Evolutionary conservation across 2,113 vertebrate species (phyloP), one percentile per base, ranked within the genome.

Genomic region (Gracilinanus agilis): DNA sequence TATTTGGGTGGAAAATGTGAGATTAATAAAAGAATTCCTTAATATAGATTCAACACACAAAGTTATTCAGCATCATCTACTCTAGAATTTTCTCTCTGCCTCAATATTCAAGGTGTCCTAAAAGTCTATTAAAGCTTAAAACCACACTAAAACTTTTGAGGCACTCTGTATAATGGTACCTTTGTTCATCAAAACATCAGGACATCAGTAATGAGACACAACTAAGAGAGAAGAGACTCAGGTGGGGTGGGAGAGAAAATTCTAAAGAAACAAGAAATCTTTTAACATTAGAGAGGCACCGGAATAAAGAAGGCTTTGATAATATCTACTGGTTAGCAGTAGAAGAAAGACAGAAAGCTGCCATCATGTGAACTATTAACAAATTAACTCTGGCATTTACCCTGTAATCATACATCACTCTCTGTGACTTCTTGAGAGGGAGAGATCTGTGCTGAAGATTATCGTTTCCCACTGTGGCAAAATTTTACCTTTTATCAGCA

Each of bases 11-110:
- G 2, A n/a, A 29, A 54, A 92, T 91, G n/a, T 96, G 88, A 98
- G 96, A 91, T 97, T 95, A 96, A 91, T 53, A 92, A 83, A 94
- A 97, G 44, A 96, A 94, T 93, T 95, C 97, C 96, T 89, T 34
- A 97, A 53, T 96, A 54, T 55, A 91, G 94, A 67, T 96, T 96
- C 90, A 95, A 97, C 96, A 97, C 49, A 49, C 3, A 91, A 55
- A 91, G 90, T 97, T 61, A 83, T 83, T 83, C n/a, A 40, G 67
- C 67, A 83, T 23, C n/a, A 83, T 40, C n/a, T 40, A 40, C 19
- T 19, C 40, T 93, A 96, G 93, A 96, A 92, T 83, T 93, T 83
- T 90, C 90, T 25, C 93, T 94, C 25, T 90, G n/a, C 34, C 58
- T 83, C 2, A 1, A 23, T 83, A 40, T 83, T 40, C 67, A 83